Evolutionary conservation across 1,140 invertebrate species (phyloP).

Genomic region (Drosophila kanapiae): DNA sequence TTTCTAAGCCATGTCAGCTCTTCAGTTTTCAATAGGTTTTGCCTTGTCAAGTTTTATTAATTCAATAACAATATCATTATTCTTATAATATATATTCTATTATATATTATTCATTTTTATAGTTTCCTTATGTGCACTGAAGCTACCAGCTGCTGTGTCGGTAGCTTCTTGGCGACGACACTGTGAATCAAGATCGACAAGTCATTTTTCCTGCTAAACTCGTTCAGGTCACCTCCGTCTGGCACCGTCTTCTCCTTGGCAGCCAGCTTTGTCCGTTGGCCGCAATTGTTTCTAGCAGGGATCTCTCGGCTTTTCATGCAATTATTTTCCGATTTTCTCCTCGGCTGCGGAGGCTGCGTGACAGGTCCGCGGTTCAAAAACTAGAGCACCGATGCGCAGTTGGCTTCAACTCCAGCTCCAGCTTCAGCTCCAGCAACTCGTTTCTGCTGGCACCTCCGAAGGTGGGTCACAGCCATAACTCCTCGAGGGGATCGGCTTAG

Average conservation of each 20-base stretch:
- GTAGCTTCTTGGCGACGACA: constrained; percentile 44
- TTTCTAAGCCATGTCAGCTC: background rate
- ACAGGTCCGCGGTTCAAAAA: constrained; percentile 78
- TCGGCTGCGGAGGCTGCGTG: constrained; percentile 62
- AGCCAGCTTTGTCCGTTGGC: constrained; percentile 48
- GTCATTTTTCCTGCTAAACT: constrained; percentile 69
- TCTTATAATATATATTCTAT: background rate
- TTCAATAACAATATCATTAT: background rate
- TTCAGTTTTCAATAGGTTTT: background rate
- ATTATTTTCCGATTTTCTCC: constrained; percentile 83
- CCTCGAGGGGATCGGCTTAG: constrained; percentile 33
- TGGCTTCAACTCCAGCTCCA: constrained; percentile 29
- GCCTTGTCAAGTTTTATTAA: background rate
- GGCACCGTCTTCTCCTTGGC: constrained; percentile 35
- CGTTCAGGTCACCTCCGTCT: constrained; percentile 56
- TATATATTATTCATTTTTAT: too few relatives aligned
- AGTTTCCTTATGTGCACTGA: background rate
- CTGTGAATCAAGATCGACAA: constrained; percentile 60
- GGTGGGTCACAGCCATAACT: constrained; percentile 81
- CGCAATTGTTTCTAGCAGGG: constrained; percentile 65
- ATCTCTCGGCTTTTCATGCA: constrained; percentile 77
- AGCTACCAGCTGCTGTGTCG: constrained; percentile 5
- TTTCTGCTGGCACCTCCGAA: constrained; percentile 62
- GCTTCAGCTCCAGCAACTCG: constrained; percentile 39
- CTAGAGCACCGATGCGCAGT: constrained; percentile 73